Base-by-base conservation (phyloP, 2,888 invertebrate genomes). In the Sinodicranocentrus sp. region DNA sequence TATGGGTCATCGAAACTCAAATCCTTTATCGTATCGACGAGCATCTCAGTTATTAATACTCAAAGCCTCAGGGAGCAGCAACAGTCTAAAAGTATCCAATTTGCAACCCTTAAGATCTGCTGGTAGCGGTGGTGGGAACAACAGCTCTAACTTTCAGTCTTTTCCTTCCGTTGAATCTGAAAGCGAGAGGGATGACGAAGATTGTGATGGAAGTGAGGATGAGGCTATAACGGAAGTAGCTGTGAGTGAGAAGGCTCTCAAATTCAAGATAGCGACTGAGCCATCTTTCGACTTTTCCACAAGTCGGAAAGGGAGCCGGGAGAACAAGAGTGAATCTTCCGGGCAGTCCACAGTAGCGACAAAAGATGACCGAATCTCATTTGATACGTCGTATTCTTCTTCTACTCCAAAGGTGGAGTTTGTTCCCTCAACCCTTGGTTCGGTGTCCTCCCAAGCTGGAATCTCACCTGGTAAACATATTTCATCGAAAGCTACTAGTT, bases 211-310 rank as follows among this genome's bases (percentile, higher is more conserved):
- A 15, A 71, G 63, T 71, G 94, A 94, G 89, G 94, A 94, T 0
- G 94, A 94, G 63, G 94, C 94, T 26, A 94, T 94, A 90, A 94
- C 94, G 59, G 94, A 94, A 90, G 93, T 94, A 85, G 94, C 92
- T 89, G 92, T 93, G 33, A 92, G 94, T 84, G 95, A 95, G 90
- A 94, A 94, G 90, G 93, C 95, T 1, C 92, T 94, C 48, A 94
- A 94, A 89, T 95, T 95, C 90, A 95, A 94, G 90, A 95, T 95
- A 87, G 94, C 94, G 43, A 94, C 94, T 0, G 94, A 94, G 89
- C 92, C 93, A 76, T 87, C 87, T 26, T 86, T 88, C 13, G 88
- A 88, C 33, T 84, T 80, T 59, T 79, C 84, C 26, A 77, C 86
- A 17, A 88, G 88, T 84, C 72, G 88, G 23, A 88, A 88, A 71